These are phyloP conservation scores for Siniperca obscura DNA, from an alignment of 2,797 vertebrate species.

Conservation along the genomic window DNA sequence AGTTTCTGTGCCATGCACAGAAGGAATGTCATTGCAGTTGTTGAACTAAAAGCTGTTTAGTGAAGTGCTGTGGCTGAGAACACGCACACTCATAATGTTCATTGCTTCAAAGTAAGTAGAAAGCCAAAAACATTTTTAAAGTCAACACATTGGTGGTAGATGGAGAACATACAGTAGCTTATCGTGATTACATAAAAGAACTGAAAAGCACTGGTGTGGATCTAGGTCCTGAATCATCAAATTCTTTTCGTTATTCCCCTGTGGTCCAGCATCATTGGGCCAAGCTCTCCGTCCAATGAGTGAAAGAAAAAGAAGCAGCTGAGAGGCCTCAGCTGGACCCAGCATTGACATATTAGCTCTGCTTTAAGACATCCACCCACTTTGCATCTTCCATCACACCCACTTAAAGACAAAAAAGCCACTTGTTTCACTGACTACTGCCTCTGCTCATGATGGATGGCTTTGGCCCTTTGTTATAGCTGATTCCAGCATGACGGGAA, in stretches of 20 bases:
- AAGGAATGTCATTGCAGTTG: background rate
- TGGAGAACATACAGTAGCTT: slow-evolving; percentile 18
- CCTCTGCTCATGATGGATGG: slow-evolving; percentile 71
- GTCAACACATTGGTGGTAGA: background rate
- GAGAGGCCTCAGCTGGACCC: slow-evolving; percentile 48
- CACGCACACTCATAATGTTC: background rate
- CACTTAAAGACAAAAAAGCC: slow-evolving; percentile 72
- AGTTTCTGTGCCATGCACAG: slow-evolving; percentile 11
- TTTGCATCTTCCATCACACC: slow-evolving; percentile 75
- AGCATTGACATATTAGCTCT: slow-evolving; percentile 61
- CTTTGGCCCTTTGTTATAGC: slow-evolving; percentile 54
- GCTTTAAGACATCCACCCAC: slow-evolving; percentile 71
- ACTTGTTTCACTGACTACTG: slow-evolving; percentile 71
- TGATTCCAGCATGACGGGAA: slow-evolving; percentile 45
- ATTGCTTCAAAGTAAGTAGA: background rate
- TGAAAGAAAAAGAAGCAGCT: slow-evolving; percentile 50
- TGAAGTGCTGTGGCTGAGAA: background rate
- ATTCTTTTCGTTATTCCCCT: slow-evolving; percentile 33
- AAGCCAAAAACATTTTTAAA: slow-evolving; percentile 3
- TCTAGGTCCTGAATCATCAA: slow-evolving; percentile 43
- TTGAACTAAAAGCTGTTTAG: background rate
- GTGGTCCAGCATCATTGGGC: slow-evolving; percentile 13
- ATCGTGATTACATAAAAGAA: slow-evolving; percentile 21
- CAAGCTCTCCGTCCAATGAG: slow-evolving; percentile 28
- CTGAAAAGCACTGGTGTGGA: slow-evolving; percentile 11